A percentile compares a stretch with the other conserved stretches of the same genome.
Conservation (phyloP, 1,140 invertebrate species). For the Drosophila setifemur region DNA sequence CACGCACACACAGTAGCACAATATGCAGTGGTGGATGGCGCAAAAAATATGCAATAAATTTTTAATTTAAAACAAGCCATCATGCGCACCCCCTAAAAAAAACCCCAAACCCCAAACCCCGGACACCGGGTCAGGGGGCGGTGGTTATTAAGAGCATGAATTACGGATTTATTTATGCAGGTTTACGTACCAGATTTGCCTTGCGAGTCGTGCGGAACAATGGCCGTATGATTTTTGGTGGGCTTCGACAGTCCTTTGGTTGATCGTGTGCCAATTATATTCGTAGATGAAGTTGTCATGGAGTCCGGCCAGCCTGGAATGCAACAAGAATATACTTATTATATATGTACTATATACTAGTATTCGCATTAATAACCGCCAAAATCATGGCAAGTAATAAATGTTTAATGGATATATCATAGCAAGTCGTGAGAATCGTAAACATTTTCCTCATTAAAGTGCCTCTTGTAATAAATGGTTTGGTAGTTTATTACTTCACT, state of each 20-base stretch:
- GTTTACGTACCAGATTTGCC: constrained; percentile 22
- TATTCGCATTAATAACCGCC: no score
- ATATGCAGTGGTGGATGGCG: constrained; percentile 48
- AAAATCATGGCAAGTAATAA: no score
- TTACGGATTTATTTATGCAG: not conserved
- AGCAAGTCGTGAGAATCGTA: no score
- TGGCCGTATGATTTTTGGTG: constrained; percentile 19
- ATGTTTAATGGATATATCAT: no score
- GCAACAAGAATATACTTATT: not conserved
- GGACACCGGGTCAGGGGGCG: constrained; percentile 17
- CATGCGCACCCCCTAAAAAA: constrained; percentile 2
- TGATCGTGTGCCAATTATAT: constrained; percentile 14
- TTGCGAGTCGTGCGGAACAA: constrained; percentile 9
- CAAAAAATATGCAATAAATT: constrained; percentile 80
- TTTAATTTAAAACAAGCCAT: constrained; percentile 79
- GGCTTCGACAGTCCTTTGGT: constrained; percentile 18
- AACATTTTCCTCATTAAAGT: no score
- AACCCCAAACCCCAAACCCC: not conserved
- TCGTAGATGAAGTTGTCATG: constrained; percentile 14
- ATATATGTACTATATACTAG: not conserved
- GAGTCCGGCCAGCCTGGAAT: constrained; percentile 20
- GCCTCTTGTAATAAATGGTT: no score
- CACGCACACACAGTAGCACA: constrained; percentile 16
- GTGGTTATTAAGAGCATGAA: not conserved
- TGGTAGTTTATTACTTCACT: no score